Conservation (phyloP, 2,797 vertebrate genomes). For the Alcedo atthis region DNA sequence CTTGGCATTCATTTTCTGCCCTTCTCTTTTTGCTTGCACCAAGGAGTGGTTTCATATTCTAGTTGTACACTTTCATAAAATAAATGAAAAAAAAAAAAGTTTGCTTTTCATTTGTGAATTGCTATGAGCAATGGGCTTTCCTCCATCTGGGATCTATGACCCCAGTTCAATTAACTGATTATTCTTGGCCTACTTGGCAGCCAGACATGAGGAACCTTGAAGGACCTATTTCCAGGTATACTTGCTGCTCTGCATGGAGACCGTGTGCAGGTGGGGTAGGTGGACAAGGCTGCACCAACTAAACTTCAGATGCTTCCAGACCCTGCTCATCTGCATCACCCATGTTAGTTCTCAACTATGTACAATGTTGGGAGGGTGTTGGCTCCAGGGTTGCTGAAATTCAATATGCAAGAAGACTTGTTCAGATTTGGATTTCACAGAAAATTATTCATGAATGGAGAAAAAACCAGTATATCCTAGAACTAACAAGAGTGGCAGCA, state of each 20-base stretch:
- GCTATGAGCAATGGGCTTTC: background rate
- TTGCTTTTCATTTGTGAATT: slow-evolving; percentile 8
- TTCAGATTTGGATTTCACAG: background rate
- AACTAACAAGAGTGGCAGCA: background rate
- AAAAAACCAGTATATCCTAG: background rate
- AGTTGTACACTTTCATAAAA: slow-evolving; percentile 23
- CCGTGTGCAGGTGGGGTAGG: background rate
- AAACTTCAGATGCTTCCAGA: background rate
- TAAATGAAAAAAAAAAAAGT: background rate
- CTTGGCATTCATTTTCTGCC: background rate
- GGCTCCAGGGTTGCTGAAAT: background rate
- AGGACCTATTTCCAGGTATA: background rate
- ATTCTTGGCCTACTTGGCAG: background rate
- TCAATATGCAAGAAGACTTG: background rate
- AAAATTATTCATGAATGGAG: background rate
- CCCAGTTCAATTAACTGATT: background rate
- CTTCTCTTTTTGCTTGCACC: slow-evolving; percentile 12
- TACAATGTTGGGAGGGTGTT: background rate
- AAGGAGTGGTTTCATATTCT: slow-evolving; percentile 23
- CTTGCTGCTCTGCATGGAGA: background rate
- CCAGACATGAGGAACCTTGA: background rate
- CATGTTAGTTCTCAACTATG: fast-evolving
- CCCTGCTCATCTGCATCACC: background rate
- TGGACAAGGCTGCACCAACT: background rate
- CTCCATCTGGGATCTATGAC: background rate